phyloP scores from a whole-genome alignment of 2,888 invertebrate species.

The Gastrophysa polygoni region DNA sequence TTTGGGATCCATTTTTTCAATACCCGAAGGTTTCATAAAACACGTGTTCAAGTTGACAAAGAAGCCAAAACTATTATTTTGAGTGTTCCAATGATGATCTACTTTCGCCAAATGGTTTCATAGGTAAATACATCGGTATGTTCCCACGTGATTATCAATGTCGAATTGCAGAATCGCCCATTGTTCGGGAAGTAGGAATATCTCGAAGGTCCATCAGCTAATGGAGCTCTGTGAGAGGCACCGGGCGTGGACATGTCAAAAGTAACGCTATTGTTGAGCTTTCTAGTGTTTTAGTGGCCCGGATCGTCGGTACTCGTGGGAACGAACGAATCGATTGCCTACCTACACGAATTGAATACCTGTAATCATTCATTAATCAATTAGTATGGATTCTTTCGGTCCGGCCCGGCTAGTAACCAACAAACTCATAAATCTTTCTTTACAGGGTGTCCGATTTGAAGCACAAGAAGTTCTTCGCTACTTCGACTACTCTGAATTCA shows the following conservation, averaged over 20 bases:
- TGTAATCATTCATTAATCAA: slow-evolving; percentile 22
- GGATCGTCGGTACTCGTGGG: slow-evolving; percentile 25
- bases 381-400: slow-evolving; percentile 16
- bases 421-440: slow-evolving; percentile 5
- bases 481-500: too few species aligned
- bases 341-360: slow-evolving; percentile 19
- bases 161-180: slow-evolving; percentile 33
- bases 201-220: slow-evolving; percentile 36
- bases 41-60: too few species aligned
- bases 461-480: too few species aligned
- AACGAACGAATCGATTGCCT: slow-evolving; percentile 18
- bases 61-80: too few species aligned
- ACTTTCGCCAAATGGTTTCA: not conserved
- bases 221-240: slow-evolving; percentile 43
- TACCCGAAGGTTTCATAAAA: too few species aligned
- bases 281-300: slow-evolving; percentile 33
- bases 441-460: not conserved
- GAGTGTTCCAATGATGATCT: not conserved
- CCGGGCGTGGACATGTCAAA: slow-evolving; percentile 54
- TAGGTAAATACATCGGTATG: not conserved
- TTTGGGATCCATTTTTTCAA: too few species aligned
- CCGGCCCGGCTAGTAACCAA: not conserved
- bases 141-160: slow-evolving; percentile 33
- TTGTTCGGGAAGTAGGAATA: slow-evolving; percentile 20
- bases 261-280: slow-evolving; percentile 45